Evolutionary conservation across 1,140 invertebrate species (phyloP).

Genomic region (Drosophila lacteicornis): DNA sequence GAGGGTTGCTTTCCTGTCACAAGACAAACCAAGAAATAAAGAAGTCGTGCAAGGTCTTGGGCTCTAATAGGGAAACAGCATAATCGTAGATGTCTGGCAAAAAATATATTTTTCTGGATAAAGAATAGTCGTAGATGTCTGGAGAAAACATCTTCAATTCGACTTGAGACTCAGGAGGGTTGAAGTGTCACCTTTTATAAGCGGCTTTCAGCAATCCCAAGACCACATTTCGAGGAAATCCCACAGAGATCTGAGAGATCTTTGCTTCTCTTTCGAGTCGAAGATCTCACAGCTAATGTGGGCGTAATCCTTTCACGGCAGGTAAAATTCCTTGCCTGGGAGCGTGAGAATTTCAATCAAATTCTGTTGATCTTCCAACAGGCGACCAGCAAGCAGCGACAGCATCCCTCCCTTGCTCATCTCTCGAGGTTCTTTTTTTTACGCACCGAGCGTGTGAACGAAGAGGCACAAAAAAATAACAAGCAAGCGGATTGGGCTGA

Average conservation of each 20-base stretch:
- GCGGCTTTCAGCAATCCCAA: constrained; percentile 49
- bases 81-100: neutral
- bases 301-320: constrained; percentile 57
- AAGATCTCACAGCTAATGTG: constrained; percentile 34
- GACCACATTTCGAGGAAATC: neutral
- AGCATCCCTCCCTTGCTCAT: constrained; percentile 38
- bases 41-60: constrained; percentile 22
- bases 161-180: constrained; percentile 37
- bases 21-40: constrained; percentile 3
- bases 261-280: neutral
- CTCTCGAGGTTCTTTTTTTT: constrained; percentile 11
- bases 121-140: neutral
- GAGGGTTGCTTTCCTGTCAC: constrained; percentile 30
- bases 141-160: neutral
- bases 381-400: constrained; percentile 44
- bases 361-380: constrained; percentile 56
- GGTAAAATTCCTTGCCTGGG: constrained; percentile 48
- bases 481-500: neutral
- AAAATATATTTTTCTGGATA: neutral
- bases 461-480: constrained; percentile 29
- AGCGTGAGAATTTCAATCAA: constrained; percentile 61
- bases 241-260: neutral
- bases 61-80: constrained; percentile 25
- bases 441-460: constrained; percentile 60
- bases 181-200: constrained; percentile 44